Base-by-base conservation (phyloP, 1,140 invertebrate species). In the Anoplolepis gracilipes region DNA sequence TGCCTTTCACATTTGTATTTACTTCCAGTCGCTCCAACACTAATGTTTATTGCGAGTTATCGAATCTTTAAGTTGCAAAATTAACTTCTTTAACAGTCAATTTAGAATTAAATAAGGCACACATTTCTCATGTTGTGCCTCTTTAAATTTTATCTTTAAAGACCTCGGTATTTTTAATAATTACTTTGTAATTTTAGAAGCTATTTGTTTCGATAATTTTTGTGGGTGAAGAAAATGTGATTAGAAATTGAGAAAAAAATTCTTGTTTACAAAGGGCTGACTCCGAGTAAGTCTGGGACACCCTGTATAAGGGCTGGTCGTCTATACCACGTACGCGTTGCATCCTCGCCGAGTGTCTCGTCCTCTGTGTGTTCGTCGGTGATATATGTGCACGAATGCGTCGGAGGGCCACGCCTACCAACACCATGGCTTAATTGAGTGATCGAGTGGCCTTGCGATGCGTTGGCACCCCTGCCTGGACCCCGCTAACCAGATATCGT, bases 381-480 rank as follows among this genome's bases (percentile, higher is more conserved):
- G 92, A 93, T 93, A 92, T 93, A 94, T 93, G 90, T 91, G 91
- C 90, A 88, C 85, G 88, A 92, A 91, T 93, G 90, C 87, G 92
- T 93, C 90, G 90, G 88, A 90, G 89, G 77, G 91, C 93, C 93
- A 94, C 93, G 93, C 93, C 93, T 92, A 92, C 93, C 91, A 93
- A 94, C 93, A 93, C 93, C 89, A 88, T 85, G 92, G 89, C 91
- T 92, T 94, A 94, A 94, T 94, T 93, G 93, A 94, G 93, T 94
- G 93, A 94, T 94, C 92, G 93, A 94, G 93, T 92, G 91, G 90
- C 93, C 93, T 93, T 87, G 91, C 91, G 91, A 90, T 72, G 78
- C 90, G 91, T 91, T 91, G 90, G 90, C 91, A 90, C 89, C 92
- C 90, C 90, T 87, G 88, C 73, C 84, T 85, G 86, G 22, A 65